Base-by-base conservation (phyloP, 2,888 invertebrate species). In the Phyllotreta striolata region DNA sequence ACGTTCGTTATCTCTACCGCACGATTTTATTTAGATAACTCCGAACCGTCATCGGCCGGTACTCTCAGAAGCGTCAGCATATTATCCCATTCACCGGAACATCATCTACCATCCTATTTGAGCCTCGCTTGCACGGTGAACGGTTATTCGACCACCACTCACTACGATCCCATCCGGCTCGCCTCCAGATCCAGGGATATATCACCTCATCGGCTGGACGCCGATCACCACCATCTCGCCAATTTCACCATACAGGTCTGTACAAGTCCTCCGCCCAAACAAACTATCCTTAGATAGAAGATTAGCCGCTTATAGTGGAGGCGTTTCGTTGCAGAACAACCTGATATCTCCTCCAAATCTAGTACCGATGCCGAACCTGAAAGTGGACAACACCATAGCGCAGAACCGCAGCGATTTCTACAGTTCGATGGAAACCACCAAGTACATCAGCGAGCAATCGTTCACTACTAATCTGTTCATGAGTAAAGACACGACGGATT, bases 91-190 rank as follows among this genome's bases (percentile, higher is more conserved):
- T 62, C 72, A 6, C 68, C 70, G 10, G 63, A 69, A n/a, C 72
- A 74, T 72, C 91, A 92, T 78, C 90, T 93, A 77, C 95, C 95
- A 0, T 94, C 94, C 62, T 96, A 96, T 79, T 83, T 96, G 61
- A 93, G 92, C 75, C 83, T 96, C 66, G 94, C 95, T 55, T 93
- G 95, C 79, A 93, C 94, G 13, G 93, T 95, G 56, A 94, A 92
- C 82, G 95, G 95, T 3, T 96, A 96, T 79, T 91, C 92, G 4
- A 92, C 92, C 73, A 85, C 92, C 62, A 93, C 91, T 5, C 91
- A 93, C 63, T 95, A 94, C 85, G 92, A 93, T 80, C 92, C 93
- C 0, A 90, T 91, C 77, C 82, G 90, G 56, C 70, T 81, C 49
- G 74, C 80, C 9, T 61, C 62, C 1, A 74, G 75, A 73, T 91